Percentiles rank a stretch among this genome's conserved stretches.
phyloP scores from a whole-genome alignment of 2,888 invertebrate genomes.

The Euspilapteryx auroguttella region DNA sequence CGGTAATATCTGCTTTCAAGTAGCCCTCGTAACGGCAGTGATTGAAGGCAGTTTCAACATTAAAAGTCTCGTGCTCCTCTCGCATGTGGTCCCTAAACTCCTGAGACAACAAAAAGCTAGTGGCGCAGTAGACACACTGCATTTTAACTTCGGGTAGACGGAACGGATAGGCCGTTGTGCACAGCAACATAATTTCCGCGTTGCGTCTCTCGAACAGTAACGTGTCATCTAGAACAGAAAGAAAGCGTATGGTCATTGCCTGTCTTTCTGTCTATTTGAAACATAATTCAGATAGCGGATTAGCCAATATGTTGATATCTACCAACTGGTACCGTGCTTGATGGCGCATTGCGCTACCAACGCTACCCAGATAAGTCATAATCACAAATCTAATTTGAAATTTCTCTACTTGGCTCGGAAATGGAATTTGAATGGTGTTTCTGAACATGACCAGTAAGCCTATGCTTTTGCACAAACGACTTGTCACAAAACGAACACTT shows the following conservation, averaged over 20 bases:
- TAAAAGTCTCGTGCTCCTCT: constrained; percentile 12
- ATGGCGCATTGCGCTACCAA: too few relatives aligned
- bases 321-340: too few relatives aligned
- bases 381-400: too few relatives aligned
- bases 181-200: constrained; percentile 16
- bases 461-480: too few relatives aligned
- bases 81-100: constrained; percentile 18
- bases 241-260: constrained; percentile 15
- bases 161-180: constrained; percentile 22
- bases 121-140: constrained; percentile 18
- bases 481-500: too few relatives aligned
- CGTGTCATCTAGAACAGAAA: constrained; percentile 22
- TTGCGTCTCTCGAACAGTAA: constrained; percentile 12
- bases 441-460: too few relatives aligned
- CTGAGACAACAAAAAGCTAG: constrained; percentile 13
- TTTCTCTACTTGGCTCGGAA: too few relatives aligned
- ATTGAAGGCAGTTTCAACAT: constrained; percentile 9
- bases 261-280: constrained; percentile 1
- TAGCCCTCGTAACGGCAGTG: constrained; percentile 8
- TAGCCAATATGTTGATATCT: too few relatives aligned
- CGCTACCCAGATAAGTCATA: too few relatives aligned
- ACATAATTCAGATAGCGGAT: too few relatives aligned
- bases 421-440: too few relatives aligned
- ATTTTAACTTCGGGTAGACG: constrained; percentile 14
- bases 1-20: constrained; percentile 14